Base-by-base conservation (phyloP, 1,140 invertebrate genomes). In the Sitophilus oryzae region DNA sequence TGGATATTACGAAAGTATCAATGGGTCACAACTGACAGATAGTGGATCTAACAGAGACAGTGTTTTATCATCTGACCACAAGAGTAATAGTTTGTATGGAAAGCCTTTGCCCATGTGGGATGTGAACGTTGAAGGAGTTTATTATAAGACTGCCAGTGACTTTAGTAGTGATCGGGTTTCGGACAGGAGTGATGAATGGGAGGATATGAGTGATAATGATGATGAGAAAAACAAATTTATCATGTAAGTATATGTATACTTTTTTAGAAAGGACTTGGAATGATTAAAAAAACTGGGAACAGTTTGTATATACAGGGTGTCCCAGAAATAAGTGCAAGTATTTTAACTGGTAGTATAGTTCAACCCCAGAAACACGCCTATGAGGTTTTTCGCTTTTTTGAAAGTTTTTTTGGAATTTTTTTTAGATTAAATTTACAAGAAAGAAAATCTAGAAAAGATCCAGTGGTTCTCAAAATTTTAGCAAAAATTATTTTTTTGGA, bases 21-120 rank as follows among this genome's bases (percentile, higher is more conserved):
- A 69, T 22, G 60, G 53, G 41, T 56, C 46, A n/a, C 53, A 56
- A 37, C 25, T 56, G 6, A 49, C 53, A 9, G 41, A 65, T 65
- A 78, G 75, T 25, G 79, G 77, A 61, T 73, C 71, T 8, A 75
- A 74, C 56, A 69, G 74, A 9, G 69, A 71, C 1, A 76, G 79
- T 1, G 34, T 56, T 0, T 79, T 80, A 48, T 80, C 79, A 4
- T 81, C 79, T 23, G 82, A 83, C 47, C 79, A 82, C 57, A 80
- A 82, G 63, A 82, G 79, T 9, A 83, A 83, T 58, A 83, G 81
- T 58, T 73, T 83, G 1, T 83, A 83, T 56, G 80, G 80, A 2
- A 74, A 77, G 44, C 74, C 77, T 8, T 35, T 64, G 21, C 71
- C 79, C 42, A 71, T 77, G 10, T 79, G 74, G 66, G 74, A 74